A percentile compares a stretch with the other conserved stretches of the same genome.
Evolutionary conservation across 1,140 invertebrate genomes (phyloP).

Genomic region (Brachionus paranguensis): DNA sequence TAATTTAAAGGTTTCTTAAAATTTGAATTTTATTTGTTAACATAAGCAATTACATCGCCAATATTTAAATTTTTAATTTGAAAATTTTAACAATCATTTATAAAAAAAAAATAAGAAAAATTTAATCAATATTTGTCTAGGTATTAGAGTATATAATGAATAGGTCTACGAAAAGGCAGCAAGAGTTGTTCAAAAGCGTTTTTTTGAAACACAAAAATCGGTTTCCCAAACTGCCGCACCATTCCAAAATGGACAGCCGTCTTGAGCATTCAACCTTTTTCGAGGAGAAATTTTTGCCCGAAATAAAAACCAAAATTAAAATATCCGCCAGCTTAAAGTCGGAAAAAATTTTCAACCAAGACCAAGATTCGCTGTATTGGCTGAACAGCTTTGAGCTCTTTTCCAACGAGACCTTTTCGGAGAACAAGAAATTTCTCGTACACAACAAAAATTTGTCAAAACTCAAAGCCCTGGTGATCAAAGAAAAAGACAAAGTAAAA

Average conservation of each 20-base stretch:
- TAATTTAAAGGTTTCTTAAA: not conserved
- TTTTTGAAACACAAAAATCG: not conserved
- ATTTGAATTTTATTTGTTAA: not conserved
- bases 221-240: not conserved
- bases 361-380: not conserved
- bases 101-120: not conserved
- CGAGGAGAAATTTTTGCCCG: not conserved
- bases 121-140: not conserved
- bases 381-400: not conserved
- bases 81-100: not conserved
- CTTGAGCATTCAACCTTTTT: not conserved
- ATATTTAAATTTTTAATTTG: not conserved
- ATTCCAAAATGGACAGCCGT: not conserved
- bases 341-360: not conserved
- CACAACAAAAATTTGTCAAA: conserved; percentile 4
- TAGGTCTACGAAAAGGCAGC: not conserved
- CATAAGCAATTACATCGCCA: not conserved
- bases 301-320: conserved; percentile 4
- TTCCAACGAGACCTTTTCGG: not conserved
- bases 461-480: not conserved
- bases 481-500: not conserved
- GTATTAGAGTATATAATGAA: not conserved
- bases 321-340: not conserved
- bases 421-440: not conserved
- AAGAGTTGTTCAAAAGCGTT: not conserved